phyloP scores from a whole-genome alignment of 2,797 vertebrate species.

The Sandelia bainsii region DNA sequence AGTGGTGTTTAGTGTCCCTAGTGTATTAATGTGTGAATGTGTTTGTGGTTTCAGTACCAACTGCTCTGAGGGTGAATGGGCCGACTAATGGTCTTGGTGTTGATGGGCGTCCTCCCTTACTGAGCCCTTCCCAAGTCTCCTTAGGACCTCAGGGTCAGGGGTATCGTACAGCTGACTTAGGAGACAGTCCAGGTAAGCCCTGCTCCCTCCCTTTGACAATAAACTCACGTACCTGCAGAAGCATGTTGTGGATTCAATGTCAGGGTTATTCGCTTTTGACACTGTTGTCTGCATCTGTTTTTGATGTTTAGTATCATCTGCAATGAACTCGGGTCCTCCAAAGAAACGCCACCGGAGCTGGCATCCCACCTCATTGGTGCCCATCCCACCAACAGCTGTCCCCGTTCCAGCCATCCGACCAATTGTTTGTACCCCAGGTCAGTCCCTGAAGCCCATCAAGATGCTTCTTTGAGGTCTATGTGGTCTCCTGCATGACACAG shows the following conservation, averaged over 20 bases:
- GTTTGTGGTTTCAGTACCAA: constrained; percentile 81
- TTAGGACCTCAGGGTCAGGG: constrained; percentile 85
- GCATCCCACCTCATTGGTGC: constrained; percentile 89
- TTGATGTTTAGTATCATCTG: constrained; percentile 71
- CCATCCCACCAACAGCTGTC: constrained; percentile 85
- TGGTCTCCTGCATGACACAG: not conserved
- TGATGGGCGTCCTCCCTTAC: constrained; percentile 83
- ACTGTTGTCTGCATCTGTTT: constrained; percentile 1
- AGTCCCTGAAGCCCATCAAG: constrained; percentile 38
- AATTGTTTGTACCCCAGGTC: constrained; percentile 89
- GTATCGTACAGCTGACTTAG: constrained; percentile 87
- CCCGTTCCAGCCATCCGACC: constrained; percentile 90
- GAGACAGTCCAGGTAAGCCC: constrained; percentile 83
- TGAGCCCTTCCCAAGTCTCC: constrained; percentile 86
- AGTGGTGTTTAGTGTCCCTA: too few relatives aligned
- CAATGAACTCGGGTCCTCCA: constrained; percentile 93
- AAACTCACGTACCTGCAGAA: not conserved
- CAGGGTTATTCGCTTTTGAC: not conserved
- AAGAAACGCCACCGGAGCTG: constrained; percentile 98
- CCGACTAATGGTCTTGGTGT: constrained; percentile 85
- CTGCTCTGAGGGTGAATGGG: constrained; percentile 85
- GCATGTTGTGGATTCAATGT: not conserved
- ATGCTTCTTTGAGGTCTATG: not conserved
- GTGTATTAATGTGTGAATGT: constrained; percentile 17
- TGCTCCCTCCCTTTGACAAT: not conserved